Percentiles rank a stretch among this genome's conserved stretches.
Conservation (phyloP, 2,113 vertebrate species). For the Perca fluviatilis region DNA sequence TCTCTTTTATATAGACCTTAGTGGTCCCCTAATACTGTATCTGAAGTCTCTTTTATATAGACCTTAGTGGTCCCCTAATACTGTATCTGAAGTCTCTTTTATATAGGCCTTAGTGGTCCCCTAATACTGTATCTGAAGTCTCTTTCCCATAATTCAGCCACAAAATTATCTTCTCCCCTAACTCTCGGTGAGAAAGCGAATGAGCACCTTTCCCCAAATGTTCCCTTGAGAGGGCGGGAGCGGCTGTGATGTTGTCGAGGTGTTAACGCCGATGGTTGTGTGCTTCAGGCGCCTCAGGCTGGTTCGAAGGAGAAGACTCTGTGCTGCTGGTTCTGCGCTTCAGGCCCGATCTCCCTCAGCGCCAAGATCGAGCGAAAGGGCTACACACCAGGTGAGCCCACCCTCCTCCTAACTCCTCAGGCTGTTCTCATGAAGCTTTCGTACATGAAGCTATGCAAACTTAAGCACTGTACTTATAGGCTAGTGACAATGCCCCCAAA, state of each 20-base stretch:
- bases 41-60: no score
- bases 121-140: no score
- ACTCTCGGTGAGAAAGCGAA: background rate
- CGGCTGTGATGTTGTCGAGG: background rate
- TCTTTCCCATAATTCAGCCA: no score
- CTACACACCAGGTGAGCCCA: slow-evolving; percentile 94
- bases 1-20: no score
- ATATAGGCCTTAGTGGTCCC: no score
- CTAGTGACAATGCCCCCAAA: no score
- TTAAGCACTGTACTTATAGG: no score
- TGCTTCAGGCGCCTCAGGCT: slow-evolving; percentile 93
- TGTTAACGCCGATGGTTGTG: background rate
- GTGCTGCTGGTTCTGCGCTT: slow-evolving; percentile 99
- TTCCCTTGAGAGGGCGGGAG: background rate
- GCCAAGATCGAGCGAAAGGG: slow-evolving; percentile 99
- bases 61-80: no score
- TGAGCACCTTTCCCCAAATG: background rate
- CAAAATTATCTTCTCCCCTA: background rate
- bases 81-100: no score
- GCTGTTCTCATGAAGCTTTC: no score
- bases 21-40: no score
- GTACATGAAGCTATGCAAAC: no score
- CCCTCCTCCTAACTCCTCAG: background rate
- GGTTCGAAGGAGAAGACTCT: slow-evolving; percentile 99
- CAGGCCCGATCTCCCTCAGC: slow-evolving; percentile 99